Evolutionary conservation across 2,888 invertebrate genomes (phyloP).

Genomic region (Drosophila affinis): DNA sequence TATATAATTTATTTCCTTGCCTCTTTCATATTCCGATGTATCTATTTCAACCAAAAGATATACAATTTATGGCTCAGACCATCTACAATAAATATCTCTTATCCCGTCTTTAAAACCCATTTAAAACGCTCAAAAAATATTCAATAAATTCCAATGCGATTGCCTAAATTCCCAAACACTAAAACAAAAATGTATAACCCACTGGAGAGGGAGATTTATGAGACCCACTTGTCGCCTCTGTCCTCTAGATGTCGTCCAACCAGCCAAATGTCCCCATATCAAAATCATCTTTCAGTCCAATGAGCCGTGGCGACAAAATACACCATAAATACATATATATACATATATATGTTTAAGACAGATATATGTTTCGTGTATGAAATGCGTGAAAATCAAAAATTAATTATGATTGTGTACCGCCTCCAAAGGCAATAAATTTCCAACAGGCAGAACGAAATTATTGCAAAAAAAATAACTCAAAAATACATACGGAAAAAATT

Average conservation of each 20-base stretch:
- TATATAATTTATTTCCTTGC: no score
- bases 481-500: constrained; percentile 15
- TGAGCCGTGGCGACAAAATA: constrained; percentile 63
- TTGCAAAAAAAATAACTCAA: constrained; percentile 36
- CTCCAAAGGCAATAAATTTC: constrained; percentile 70
- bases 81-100: not conserved
- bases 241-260: constrained; percentile 28
- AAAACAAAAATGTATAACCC: constrained; percentile 3
- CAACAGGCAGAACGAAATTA: constrained; percentile 44
- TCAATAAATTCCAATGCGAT: constrained; percentile 19
- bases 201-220: constrained; percentile 39
- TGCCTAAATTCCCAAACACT: constrained; percentile 9
- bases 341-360: constrained; percentile 20
- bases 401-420: constrained; percentile 71
- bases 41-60: no score
- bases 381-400: constrained; percentile 58
- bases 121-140: not conserved
- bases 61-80: no score
- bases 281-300: constrained; percentile 50
- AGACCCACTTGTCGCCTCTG: constrained; percentile 41
- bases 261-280: constrained; percentile 13
- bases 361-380: constrained; percentile 44
- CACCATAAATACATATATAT: constrained; percentile 35
- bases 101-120: not conserved
- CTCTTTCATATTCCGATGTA: no score